Percentiles rank a stretch among this genome's conserved stretches.
Evolutionary conservation across 2,888 invertebrate genomes (phyloP).

Genomic region (Andrena marginata): DNA sequence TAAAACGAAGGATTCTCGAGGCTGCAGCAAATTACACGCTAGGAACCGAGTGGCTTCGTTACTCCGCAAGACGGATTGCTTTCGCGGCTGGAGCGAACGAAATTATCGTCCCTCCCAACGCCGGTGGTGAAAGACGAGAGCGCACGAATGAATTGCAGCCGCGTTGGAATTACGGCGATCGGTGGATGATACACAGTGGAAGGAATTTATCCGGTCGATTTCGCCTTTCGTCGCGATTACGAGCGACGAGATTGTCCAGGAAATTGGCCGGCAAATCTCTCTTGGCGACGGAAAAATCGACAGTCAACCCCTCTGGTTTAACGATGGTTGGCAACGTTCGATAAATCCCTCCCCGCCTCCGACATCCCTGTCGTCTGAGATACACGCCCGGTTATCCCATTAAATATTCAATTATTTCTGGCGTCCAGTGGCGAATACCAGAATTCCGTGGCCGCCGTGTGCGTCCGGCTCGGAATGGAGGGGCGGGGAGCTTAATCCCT

Average conservation of each 20-base stretch:
- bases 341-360: conserved; percentile 23
- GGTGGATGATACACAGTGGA: conserved; percentile 5
- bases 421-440: conserved; percentile 59
- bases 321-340: conserved; percentile 49
- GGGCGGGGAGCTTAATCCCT: conserved; percentile 71
- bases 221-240: conserved; percentile 46
- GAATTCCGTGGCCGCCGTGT: conserved; percentile 56
- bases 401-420: conserved; percentile 77
- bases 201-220: conserved; percentile 46
- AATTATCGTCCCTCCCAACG: background rate
- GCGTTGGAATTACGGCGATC: conserved; percentile 1
- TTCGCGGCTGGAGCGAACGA: too few relatives aligned
- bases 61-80: background rate
- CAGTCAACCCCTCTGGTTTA: conserved; percentile 29
- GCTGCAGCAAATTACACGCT: conserved; percentile 15
- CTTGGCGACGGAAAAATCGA: conserved; percentile 59
- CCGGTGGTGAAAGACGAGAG: background rate
- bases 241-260: conserved; percentile 51
- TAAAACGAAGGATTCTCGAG: conserved; percentile 16
- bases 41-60: conserved; percentile 5
- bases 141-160: too few relatives aligned
- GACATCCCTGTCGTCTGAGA: background rate
- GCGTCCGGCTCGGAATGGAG: conserved; percentile 10
- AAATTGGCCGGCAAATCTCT: conserved; percentile 50
- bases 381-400: conserved; percentile 69